Percentiles rank a stretch among this genome's conserved stretches.
Evolutionary conservation across 2,888 invertebrate species (phyloP).

Genomic region (Drosophila prolongata): DNA sequence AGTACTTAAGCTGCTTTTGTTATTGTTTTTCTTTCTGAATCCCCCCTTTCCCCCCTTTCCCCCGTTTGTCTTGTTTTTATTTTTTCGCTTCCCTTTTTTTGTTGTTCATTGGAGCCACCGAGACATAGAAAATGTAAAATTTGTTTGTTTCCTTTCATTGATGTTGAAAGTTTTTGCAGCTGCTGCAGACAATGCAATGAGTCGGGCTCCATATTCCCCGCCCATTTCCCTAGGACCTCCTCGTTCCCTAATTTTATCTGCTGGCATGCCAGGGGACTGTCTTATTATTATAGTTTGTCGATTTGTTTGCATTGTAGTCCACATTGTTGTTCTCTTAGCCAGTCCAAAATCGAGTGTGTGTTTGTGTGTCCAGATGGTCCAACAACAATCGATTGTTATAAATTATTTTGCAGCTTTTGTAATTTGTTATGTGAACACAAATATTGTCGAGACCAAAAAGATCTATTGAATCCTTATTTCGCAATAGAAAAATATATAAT

Average conservation of each 20-base stretch:
- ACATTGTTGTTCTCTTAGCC: slow-evolving; percentile 57
- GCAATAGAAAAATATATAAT: not conserved
- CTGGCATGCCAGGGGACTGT: slow-evolving; percentile 54
- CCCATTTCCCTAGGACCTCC: slow-evolving; percentile 1
- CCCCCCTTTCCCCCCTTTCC: not conserved
- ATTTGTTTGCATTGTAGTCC: slow-evolving; percentile 67
- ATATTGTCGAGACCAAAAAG: slow-evolving; percentile 30
- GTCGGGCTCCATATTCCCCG: slow-evolving; percentile 11
- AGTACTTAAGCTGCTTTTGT: slow-evolving; percentile 50
- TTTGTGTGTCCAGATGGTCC: slow-evolving; percentile 35
- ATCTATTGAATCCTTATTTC: slow-evolving; percentile 8
- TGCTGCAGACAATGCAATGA: slow-evolving; percentile 67
- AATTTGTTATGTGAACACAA: slow-evolving; percentile 61
- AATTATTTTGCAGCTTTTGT: slow-evolving; percentile 64
- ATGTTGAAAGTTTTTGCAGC: slow-evolving; percentile 75
- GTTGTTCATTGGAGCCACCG: slow-evolving; percentile 36
- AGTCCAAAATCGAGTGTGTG: slow-evolving; percentile 10
- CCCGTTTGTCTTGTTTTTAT: slow-evolving; percentile 1
- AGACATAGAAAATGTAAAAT: slow-evolving; percentile 68
- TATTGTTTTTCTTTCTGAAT: slow-evolving; percentile 38
- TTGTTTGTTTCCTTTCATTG: slow-evolving; percentile 72
- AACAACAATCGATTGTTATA: slow-evolving; percentile 59
- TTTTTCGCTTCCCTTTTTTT: slow-evolving; percentile 9
- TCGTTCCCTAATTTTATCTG: slow-evolving; percentile 38
- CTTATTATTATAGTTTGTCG: slow-evolving; percentile 72